These are phyloP conservation scores for Zaprionus vittiger DNA, from an alignment of 1,140 invertebrate species.

Conservation along the genomic window DNA sequence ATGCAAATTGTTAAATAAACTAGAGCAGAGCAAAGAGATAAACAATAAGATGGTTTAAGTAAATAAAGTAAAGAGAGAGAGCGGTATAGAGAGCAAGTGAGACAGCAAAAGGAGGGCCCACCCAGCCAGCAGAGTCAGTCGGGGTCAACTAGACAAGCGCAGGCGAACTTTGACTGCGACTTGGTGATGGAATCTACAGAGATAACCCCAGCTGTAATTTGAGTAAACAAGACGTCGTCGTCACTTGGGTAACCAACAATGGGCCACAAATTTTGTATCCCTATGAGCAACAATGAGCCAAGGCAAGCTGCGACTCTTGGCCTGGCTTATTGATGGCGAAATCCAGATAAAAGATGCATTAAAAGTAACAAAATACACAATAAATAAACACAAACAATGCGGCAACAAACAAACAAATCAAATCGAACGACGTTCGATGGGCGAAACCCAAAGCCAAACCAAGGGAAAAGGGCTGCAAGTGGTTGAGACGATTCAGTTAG, in stretches of 20 bases:
- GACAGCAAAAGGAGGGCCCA: slow-evolving; percentile 10
- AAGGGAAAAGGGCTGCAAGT: neutral
- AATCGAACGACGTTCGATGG: slow-evolving; percentile 69
- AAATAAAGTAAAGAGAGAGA: slow-evolving; percentile 27
- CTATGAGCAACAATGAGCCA: slow-evolving; percentile 57
- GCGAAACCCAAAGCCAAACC: neutral
- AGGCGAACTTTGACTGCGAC: slow-evolving; percentile 43
- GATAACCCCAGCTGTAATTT: slow-evolving; percentile 75
- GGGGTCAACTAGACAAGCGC: slow-evolving; percentile 60
- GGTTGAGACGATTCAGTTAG: neutral
- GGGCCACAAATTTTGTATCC: slow-evolving; percentile 77
- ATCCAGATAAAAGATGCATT: slow-evolving; percentile 83
- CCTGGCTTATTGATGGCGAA: slow-evolving; percentile 69
- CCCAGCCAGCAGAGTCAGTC: slow-evolving; percentile 9
- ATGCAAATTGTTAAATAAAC: slow-evolving; percentile 44
- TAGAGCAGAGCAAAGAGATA: slow-evolving; percentile 46
- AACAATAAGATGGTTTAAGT: slow-evolving; percentile 30
- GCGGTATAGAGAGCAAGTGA: neutral
- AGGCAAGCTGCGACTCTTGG: slow-evolving; percentile 28
- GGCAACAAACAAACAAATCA: slow-evolving; percentile 80
- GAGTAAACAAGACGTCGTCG: slow-evolving; percentile 73
- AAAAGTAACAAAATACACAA: slow-evolving; percentile 82
- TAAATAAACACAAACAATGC: slow-evolving; percentile 71
- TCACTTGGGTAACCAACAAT: slow-evolving; percentile 68
- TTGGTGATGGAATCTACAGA: slow-evolving; percentile 50